Percentiles rank a stretch among this genome's conserved stretches.
phyloP scores from a whole-genome alignment of 2,113 vertebrate species.

The Oryzias curvinotus region DNA sequence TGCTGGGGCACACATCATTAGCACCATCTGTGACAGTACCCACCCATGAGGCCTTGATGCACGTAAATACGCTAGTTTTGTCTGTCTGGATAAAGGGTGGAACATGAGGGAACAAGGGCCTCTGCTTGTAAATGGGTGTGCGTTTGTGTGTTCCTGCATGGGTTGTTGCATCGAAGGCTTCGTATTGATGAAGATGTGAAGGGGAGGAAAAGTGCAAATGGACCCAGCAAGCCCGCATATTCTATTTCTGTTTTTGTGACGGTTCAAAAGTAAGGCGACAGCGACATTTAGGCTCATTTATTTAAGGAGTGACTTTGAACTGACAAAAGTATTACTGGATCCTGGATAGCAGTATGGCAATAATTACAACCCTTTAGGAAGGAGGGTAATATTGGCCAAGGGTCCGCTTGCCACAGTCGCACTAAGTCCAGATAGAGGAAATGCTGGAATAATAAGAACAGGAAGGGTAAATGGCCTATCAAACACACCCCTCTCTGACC shows the following conservation, averaged over 20 bases:
- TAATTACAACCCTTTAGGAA: conserved; percentile 78
- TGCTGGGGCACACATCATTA: conserved; percentile 70
- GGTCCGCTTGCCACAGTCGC: conserved; percentile 58
- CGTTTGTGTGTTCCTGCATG: conserved; percentile 26
- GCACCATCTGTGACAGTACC: conserved; percentile 77
- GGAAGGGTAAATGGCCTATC: conserved; percentile 83
- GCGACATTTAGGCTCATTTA: conserved; percentile 21
- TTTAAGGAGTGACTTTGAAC: conserved; percentile 24
- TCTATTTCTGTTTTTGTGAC: conserved; percentile 9
- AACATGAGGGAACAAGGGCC: conserved; percentile 21
- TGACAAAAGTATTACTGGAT: conserved; percentile 40
- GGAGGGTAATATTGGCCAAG: conserved; percentile 47
- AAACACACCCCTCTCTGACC: conserved; percentile 85
- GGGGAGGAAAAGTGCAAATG: not conserved
- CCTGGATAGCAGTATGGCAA: conserved; percentile 79
- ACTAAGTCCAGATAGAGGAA: conserved; percentile 80
- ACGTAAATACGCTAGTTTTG: conserved; percentile 46
- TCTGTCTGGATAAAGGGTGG: conserved; percentile 18
- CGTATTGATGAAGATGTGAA: conserved; percentile 6
- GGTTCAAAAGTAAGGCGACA: conserved; percentile 22
- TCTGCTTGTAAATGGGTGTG: conserved; percentile 9
- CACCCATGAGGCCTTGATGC: conserved; percentile 68
- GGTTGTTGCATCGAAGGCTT: conserved; percentile 48
- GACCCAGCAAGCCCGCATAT: conserved; percentile 24
- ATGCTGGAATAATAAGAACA: conserved; percentile 81